A percentile compares a stretch with the other conserved stretches of the same genome.
These are phyloP conservation scores for Cyclophora albipunctata DNA, from an alignment of 2,888 invertebrate species.

Conservation along the genomic window DNA sequence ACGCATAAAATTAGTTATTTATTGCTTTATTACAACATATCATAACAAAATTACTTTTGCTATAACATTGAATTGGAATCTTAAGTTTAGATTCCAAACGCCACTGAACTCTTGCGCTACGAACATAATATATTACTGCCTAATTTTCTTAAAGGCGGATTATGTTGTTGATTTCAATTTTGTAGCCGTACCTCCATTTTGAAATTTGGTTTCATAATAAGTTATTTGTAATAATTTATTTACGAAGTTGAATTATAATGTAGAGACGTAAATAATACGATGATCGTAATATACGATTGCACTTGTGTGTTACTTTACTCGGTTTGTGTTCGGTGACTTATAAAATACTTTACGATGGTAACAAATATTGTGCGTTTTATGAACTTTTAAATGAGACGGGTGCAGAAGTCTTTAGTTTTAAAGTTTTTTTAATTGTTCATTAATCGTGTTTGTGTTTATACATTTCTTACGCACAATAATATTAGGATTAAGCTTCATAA, in stretches of 20 bases:
- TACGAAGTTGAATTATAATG: constrained; percentile 24
- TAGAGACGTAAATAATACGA: constrained; percentile 33
- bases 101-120: constrained; percentile 19
- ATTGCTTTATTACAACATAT: constrained; percentile 55
- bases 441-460: no score
- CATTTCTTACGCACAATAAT: no score
- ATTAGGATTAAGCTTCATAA: no score
- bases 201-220: constrained; percentile 9
- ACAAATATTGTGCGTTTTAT: constrained; percentile 49
- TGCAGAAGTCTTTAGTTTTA: constrained; percentile 24
- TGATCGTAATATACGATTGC: constrained; percentile 33
- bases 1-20: constrained; percentile 34
- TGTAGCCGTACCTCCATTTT: constrained; percentile 10
- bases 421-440: constrained; percentile 9
- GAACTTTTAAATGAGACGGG: constrained; percentile 24
- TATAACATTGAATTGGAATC: constrained; percentile 35
- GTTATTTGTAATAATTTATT: constrained; percentile 7
- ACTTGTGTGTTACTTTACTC: constrained; percentile 29
- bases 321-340: constrained; percentile 31
- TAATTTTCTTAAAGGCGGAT: constrained; percentile 28
- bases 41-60: constrained; percentile 34
- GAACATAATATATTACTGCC: constrained; percentile 24
- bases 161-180: constrained; percentile 22
- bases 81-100: constrained; percentile 10
- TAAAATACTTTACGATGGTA: constrained; percentile 47